These are phyloP conservation scores for Blera fallax DNA, from an alignment of 2,888 invertebrate species.

Conservation along the genomic window DNA sequence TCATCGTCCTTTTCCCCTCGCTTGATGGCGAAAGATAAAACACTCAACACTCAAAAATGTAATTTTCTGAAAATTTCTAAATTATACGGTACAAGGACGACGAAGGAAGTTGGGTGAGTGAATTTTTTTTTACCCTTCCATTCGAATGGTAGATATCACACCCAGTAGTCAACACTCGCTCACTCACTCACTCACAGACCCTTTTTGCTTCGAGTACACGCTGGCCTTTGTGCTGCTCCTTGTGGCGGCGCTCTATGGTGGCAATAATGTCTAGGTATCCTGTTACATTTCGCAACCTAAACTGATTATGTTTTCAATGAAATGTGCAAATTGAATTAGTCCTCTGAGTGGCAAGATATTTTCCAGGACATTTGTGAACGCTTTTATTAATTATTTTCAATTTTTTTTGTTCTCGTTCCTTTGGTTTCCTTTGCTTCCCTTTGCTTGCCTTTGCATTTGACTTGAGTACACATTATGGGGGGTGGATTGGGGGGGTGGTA, in stretches of 20 bases:
- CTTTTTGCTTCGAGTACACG: background rate
- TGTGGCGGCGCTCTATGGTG: background rate
- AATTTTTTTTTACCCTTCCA: slow-evolving; percentile 4
- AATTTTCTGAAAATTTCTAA: slow-evolving; percentile 19
- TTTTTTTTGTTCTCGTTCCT: background rate
- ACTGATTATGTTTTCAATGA: slow-evolving; percentile 58
- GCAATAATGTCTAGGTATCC: slow-evolving; percentile 59
- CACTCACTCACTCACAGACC: background rate
- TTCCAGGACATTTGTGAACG: slow-evolving; percentile 42
- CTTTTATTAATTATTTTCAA: slow-evolving; percentile 47
- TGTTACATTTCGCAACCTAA: slow-evolving; percentile 58
- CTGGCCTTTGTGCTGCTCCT: background rate
- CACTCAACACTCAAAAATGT: background rate
- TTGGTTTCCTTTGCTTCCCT: too few species aligned
- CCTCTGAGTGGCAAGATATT: slow-evolving; percentile 54
- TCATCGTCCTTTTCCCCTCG: too few species aligned
- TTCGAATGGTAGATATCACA: background rate
- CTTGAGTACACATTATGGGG: too few species aligned
- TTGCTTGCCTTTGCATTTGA: too few species aligned
- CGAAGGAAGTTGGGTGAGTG: too few species aligned
- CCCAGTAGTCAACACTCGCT: background rate
- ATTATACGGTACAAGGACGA: background rate
- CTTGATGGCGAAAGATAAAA: background rate
- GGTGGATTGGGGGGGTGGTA: background rate
- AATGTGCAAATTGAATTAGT: slow-evolving; percentile 58